phyloP scores from a whole-genome alignment of 2,797 vertebrate species.

The Chiroxiphia lanceolata region DNA sequence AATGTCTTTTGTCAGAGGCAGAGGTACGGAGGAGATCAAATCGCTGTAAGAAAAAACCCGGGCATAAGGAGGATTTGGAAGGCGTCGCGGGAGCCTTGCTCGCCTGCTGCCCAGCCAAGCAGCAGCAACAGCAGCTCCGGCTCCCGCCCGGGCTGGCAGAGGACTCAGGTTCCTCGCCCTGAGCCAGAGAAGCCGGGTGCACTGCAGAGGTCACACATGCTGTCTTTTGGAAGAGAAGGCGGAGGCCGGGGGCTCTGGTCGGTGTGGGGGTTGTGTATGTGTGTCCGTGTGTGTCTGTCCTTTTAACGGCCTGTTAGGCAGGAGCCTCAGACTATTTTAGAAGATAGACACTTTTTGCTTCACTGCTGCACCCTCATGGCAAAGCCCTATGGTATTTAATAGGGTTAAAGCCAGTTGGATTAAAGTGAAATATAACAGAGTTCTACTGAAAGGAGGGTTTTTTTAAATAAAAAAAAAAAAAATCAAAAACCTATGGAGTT shows the following conservation, averaged over 20 bases:
- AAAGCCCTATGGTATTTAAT: neutral
- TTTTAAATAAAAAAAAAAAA: fast-evolving
- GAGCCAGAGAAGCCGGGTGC: neutral
- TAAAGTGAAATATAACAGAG: neutral
- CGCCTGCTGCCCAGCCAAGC: neutral
- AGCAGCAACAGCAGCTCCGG: neutral
- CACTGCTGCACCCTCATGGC: fast-evolving
- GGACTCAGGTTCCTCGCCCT: constrained; percentile 53
- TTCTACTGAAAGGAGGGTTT: neutral
- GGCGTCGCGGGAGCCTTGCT: fast-evolving
- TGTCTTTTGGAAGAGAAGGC: neutral
- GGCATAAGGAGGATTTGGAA: neutral
- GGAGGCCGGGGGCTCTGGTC: neutral
- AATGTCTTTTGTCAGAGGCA: neutral
- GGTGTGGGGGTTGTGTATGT: fast-evolving
- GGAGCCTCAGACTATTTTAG: neutral
- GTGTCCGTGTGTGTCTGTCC: neutral
- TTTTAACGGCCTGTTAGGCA: neutral
- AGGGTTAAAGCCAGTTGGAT: neutral
- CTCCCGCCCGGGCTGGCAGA: neutral
- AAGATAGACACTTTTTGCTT: neutral
- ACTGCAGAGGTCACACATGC: neutral
- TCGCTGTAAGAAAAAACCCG: neutral
- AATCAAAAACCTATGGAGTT: neutral
- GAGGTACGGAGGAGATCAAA: neutral